phyloP scores from a whole-genome alignment of 2,888 invertebrate species.

The Aspidapion aeneum region DNA sequence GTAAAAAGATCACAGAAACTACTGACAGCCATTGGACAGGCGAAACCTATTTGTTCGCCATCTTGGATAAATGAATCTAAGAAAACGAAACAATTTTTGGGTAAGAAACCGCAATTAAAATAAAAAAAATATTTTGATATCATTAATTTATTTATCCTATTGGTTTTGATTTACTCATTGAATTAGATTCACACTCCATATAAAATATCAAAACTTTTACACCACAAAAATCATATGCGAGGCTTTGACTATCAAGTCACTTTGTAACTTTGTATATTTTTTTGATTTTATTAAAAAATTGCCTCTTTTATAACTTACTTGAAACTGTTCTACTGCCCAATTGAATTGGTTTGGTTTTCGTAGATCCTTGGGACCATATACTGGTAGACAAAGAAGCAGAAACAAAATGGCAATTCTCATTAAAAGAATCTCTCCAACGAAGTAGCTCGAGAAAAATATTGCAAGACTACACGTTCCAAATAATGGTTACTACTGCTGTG shows the following conservation, averaged over 20 bases:
- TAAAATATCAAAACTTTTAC: no score
- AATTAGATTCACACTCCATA: no score
- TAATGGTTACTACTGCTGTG: conserved; percentile 34
- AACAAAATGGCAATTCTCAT: conserved; percentile 50
- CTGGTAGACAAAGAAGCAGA: conserved; percentile 52
- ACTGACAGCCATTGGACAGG: conserved; percentile 56
- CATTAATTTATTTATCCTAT: no score
- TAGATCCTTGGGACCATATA: conserved; percentile 57
- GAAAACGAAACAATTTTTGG: conserved; percentile 40
- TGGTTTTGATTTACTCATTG: no score
- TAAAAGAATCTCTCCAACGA: conserved; percentile 40
- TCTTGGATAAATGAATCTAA: conserved; percentile 42
- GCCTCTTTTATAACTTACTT: no score
- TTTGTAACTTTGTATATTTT: no score
- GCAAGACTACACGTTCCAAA: conserved; percentile 34
- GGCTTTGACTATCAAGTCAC: no score
- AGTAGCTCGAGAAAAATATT: conserved; percentile 37
- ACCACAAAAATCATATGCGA: no score
- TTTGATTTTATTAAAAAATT: no score
- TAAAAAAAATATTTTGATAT: neutral
- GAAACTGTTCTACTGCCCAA: no score
- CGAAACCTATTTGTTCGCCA: conserved; percentile 55
- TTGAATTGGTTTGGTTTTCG: no score
- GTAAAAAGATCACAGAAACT: conserved; percentile 59
- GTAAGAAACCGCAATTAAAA: conserved; percentile 28